Percentiles rank a stretch among this genome's conserved stretches.
These are phyloP conservation scores for Caenorhabditis inopinata DNA, from an alignment of 1,140 invertebrate species.

Conservation along the genomic window DNA sequence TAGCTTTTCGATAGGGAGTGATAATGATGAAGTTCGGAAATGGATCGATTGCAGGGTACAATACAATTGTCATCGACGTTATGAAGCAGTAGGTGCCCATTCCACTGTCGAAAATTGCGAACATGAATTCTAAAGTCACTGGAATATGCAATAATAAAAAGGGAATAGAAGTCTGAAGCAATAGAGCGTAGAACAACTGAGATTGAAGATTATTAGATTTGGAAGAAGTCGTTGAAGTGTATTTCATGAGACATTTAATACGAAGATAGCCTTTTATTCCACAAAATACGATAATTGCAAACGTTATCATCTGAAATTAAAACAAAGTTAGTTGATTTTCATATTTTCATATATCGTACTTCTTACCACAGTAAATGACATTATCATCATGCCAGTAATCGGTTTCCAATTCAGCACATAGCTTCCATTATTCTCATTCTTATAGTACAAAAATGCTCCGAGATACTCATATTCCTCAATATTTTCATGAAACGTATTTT, in stretches of 20 bases:
- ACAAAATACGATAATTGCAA: neutral
- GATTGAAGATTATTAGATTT: neutral
- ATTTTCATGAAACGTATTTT: neutral
- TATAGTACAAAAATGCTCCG: neutral
- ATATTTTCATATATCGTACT: neutral
- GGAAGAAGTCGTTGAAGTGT: neutral
- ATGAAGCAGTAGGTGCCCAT: neutral
- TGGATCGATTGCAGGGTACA: constrained; percentile 6
- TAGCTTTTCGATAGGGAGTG: constrained; percentile 13
- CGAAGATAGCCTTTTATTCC: constrained; percentile 1
- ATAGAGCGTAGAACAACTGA: neutral
- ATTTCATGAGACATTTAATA: neutral
- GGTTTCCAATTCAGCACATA: neutral
- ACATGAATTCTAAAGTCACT: neutral
- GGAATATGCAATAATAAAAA: neutral
- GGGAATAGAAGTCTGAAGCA: neutral
- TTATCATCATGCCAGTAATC: neutral
- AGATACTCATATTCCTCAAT: neutral
- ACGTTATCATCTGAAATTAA: neutral
- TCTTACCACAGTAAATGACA: neutral
- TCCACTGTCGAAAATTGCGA: neutral
- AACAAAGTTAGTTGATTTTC: neutral
- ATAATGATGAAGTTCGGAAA: neutral
- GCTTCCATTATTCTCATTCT: neutral
- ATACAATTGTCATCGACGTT: neutral